These are phyloP conservation scores for Rallus crepitans DNA, from an alignment of 2,797 vertebrate species.

Conservation along the genomic window DNA sequence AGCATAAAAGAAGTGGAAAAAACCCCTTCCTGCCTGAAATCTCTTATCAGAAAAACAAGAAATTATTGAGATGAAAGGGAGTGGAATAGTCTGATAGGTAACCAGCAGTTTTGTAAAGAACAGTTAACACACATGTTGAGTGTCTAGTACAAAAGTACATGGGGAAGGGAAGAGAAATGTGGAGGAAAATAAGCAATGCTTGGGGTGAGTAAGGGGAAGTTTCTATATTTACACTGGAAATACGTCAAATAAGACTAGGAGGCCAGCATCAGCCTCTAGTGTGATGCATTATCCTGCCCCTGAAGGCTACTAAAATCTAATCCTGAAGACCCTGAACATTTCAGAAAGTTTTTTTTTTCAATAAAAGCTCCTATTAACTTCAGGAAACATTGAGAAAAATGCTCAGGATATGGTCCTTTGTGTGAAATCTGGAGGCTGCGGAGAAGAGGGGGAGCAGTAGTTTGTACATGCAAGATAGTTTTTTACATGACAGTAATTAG, in stretches of 20 bases:
- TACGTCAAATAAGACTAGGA: background rate
- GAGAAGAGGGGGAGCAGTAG: background rate
- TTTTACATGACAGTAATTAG: background rate
- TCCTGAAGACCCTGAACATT: background rate
- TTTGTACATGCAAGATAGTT: background rate
- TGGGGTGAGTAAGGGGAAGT: background rate
- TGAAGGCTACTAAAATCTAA: background rate
- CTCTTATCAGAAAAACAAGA: conserved; percentile 40
- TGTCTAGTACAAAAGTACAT: background rate
- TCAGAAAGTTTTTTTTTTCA: background rate
- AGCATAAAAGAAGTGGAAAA: conserved; percentile 9
- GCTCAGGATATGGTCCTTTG: background rate
- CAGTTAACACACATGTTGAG: background rate
- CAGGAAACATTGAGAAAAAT: background rate
- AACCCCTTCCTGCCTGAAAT: conserved; percentile 27
- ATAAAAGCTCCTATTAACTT: background rate
- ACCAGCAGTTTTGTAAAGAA: background rate
- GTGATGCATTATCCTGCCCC: background rate
- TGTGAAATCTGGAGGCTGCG: background rate
- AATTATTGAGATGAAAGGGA: conserved; percentile 27
- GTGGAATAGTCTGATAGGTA: background rate
- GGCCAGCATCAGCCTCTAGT: background rate
- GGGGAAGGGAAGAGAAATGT: background rate
- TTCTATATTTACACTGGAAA: background rate
- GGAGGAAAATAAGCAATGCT: background rate